Conservation (phyloP, 2,888 invertebrate genomes). For the Aproaerema taeniolella region DNA sequence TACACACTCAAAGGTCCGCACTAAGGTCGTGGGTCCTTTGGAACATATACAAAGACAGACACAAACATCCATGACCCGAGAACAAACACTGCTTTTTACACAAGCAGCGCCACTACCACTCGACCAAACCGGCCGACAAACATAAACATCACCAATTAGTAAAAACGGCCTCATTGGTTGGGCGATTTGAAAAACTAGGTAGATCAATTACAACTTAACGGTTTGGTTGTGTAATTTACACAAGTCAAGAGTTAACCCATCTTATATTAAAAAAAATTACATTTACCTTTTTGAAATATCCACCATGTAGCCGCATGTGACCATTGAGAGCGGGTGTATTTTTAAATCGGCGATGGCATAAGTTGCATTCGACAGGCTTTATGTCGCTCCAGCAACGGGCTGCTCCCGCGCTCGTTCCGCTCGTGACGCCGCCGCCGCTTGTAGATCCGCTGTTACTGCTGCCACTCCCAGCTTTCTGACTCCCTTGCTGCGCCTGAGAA, state of each 20-base stretch:
- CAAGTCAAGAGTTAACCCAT: neutral
- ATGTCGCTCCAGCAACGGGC: conserved; percentile 78
- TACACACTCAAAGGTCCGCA: too few species aligned
- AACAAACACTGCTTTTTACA: too few species aligned
- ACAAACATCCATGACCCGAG: too few species aligned
- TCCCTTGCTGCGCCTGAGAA: conserved; percentile 59
- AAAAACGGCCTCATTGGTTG: too few species aligned
- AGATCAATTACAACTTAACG: too few species aligned
- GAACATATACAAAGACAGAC: too few species aligned
- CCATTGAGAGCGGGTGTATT: conserved; percentile 98
- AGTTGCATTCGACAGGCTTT: conserved; percentile 95
- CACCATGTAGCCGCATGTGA: conserved; percentile 98
- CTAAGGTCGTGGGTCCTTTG: too few species aligned
- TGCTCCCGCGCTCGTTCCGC: conserved; percentile 34
- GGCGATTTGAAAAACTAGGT: too few species aligned
- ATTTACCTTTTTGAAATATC: conserved; percentile 94
- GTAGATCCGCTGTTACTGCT: conserved; percentile 39
- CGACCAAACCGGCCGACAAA: too few species aligned
- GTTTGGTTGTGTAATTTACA: too few species aligned
- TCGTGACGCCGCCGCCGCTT: conserved; percentile 38
- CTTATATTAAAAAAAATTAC: neutral
- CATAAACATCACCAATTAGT: too few species aligned
- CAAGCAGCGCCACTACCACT: too few species aligned
- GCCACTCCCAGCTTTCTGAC: conserved; percentile 49
- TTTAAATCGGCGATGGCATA: conserved; percentile 97